These are phyloP conservation scores for Bombus ignitus DNA, from an alignment of 1,140 invertebrate species.

Conservation along the genomic window DNA sequence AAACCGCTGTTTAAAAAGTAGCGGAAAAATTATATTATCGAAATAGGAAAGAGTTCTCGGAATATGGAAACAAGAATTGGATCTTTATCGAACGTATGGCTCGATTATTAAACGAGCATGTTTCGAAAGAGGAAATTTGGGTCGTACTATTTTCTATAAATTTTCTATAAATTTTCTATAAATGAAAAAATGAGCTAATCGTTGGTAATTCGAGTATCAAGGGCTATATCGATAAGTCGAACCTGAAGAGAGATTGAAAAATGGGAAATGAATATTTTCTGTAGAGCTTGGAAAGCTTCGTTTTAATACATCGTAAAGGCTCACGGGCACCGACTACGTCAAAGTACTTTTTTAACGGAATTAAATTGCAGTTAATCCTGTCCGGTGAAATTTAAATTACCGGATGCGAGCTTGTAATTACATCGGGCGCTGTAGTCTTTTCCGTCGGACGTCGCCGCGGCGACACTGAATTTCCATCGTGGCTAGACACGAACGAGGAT, in stretches of 20 bases:
- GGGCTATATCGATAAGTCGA: background rate
- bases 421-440: background rate
- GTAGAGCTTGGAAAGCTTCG: background rate
- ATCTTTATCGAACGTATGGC: background rate
- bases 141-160: background rate
- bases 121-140: background rate
- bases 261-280: background rate
- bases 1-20: background rate
- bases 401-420: conserved; percentile 12
- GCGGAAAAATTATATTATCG: background rate
- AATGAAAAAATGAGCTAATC: too few relatives aligned
- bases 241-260: background rate
- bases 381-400: conserved; percentile 14
- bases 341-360: background rate
- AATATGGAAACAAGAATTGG: background rate
- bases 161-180: background rate
- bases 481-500: background rate
- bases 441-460: background rate
- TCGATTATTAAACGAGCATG: too few relatives aligned
- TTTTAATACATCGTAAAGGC: background rate
- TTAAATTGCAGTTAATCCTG: conserved; percentile 1
- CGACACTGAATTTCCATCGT: background rate
- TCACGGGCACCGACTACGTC: background rate
- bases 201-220: background rate
- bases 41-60: background rate